These are phyloP conservation scores for Spilosoma lubricipeda DNA, from an alignment of 2,888 invertebrate genomes.

Conservation along the genomic window DNA sequence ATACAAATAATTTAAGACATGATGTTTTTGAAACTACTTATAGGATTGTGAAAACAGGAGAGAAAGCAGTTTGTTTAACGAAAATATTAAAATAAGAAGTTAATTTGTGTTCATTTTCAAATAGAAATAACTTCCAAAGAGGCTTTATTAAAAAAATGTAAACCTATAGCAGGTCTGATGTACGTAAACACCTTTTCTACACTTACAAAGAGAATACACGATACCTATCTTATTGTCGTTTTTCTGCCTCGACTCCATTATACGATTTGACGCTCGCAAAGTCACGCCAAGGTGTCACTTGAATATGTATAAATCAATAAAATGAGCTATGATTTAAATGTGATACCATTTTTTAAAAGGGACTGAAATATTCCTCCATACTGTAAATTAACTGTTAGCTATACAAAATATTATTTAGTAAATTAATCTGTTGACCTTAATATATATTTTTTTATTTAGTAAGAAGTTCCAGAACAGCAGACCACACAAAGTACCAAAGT, in stretches of 20 bases:
- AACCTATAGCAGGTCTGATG: background rate
- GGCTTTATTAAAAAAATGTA: background rate
- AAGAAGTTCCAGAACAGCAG: too few species aligned
- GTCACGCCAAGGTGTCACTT: background rate
- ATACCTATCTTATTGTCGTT: background rate
- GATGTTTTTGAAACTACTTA: background rate
- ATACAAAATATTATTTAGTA: background rate
- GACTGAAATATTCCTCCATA: background rate
- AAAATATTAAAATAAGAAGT: background rate
- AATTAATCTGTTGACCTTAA: background rate
- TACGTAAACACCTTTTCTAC: background rate
- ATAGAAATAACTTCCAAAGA: background rate
- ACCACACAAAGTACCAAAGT: too few species aligned
- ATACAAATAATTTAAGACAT: background rate
- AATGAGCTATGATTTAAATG: background rate
- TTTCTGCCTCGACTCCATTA: background rate
- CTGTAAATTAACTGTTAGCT: background rate
- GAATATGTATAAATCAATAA: background rate
- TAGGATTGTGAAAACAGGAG: background rate
- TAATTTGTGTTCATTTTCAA: background rate
- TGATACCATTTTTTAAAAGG: background rate
- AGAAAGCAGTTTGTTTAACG: background rate
- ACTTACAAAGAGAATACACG: background rate
- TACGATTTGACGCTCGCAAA: background rate
- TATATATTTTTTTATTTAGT: background rate